These are phyloP conservation scores for Coelopa pilipes DNA, from an alignment of 2,888 invertebrate species.

Conservation along the genomic window DNA sequence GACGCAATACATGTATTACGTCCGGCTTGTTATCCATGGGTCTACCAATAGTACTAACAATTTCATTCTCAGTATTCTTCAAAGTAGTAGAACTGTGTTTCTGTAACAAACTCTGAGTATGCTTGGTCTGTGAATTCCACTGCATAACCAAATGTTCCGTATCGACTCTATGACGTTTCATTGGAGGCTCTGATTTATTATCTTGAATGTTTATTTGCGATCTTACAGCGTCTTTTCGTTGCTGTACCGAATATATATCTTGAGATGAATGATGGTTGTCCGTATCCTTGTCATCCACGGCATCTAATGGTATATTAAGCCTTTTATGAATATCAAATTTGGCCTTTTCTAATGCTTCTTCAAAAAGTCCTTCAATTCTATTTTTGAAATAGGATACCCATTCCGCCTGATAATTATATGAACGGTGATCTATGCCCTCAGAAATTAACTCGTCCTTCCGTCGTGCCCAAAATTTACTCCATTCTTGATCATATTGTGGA, in stretches of 20 bases:
- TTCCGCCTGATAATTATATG: constrained; percentile 84
- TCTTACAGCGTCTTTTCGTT: no score
- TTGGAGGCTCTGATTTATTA: neutral
- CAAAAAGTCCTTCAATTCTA: constrained; percentile 80
- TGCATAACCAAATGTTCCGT: constrained; percentile 72
- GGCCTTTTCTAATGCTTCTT: constrained; percentile 71
- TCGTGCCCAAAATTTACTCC: constrained; percentile 85
- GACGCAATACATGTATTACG: constrained; percentile 74
- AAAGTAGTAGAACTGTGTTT: neutral
- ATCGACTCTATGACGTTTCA: constrained; percentile 68
- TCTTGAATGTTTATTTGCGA: no score
- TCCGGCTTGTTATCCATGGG: constrained; percentile 64
- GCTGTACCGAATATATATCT: no score
- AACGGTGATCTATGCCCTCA: constrained; percentile 71
- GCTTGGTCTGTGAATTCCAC: constrained; percentile 69
- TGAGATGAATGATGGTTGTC: neutral
- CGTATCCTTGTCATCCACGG: constrained; percentile 39
- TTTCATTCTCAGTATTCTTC: neutral
- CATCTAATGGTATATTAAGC: constrained; percentile 42
- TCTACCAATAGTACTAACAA: neutral
- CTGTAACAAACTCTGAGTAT: neutral
- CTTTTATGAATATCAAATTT: constrained; percentile 41
- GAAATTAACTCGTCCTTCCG: constrained; percentile 75
- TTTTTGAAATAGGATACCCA: constrained; percentile 83
- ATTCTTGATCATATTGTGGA: constrained; percentile 83